Evolutionary conservation across 2,888 invertebrate species (phyloP).

Genomic region (Aphidoletes aphidimyza): DNA sequence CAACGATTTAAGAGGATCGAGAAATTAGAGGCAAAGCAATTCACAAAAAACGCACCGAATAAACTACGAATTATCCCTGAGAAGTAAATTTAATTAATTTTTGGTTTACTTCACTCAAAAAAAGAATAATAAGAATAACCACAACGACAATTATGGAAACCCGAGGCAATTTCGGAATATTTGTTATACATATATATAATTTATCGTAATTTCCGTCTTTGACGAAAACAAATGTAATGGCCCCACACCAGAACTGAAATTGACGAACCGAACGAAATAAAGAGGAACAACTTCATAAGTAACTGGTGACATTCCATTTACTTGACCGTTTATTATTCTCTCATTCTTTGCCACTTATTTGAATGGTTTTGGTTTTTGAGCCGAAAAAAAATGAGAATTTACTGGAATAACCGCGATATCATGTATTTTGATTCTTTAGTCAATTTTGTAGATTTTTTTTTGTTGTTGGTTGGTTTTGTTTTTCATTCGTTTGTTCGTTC

Average conservation of each 20-base stretch:
- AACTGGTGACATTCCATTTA: conserved; percentile 25
- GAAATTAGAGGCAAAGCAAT: neutral
- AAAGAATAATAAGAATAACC: neutral
- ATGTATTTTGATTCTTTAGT: neutral
- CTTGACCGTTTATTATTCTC: conserved; percentile 1
- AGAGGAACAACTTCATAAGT: neutral
- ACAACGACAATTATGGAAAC: neutral
- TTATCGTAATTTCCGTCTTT: conserved; percentile 18
- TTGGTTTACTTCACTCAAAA: neutral
- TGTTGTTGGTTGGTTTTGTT: neutral
- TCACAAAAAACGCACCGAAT: neutral
- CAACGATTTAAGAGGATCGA: neutral
- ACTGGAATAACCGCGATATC: neutral
- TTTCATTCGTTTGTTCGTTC: neutral
- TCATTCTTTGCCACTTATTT: neutral
- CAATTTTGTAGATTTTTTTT: too few species aligned
- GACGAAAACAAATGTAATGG: neutral
- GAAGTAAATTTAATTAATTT: conserved; percentile 25
- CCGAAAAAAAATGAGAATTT: neutral
- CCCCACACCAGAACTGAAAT: neutral
- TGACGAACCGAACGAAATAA: neutral
- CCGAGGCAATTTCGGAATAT: neutral
- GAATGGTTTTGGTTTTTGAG: neutral
- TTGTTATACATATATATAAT: too few species aligned
- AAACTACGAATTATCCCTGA: neutral